Percentiles rank a stretch among this genome's conserved stretches.
These are phyloP conservation scores for Hemistola chrysoprasaria DNA, from an alignment of 2,888 invertebrate species.

Conservation along the genomic window DNA sequence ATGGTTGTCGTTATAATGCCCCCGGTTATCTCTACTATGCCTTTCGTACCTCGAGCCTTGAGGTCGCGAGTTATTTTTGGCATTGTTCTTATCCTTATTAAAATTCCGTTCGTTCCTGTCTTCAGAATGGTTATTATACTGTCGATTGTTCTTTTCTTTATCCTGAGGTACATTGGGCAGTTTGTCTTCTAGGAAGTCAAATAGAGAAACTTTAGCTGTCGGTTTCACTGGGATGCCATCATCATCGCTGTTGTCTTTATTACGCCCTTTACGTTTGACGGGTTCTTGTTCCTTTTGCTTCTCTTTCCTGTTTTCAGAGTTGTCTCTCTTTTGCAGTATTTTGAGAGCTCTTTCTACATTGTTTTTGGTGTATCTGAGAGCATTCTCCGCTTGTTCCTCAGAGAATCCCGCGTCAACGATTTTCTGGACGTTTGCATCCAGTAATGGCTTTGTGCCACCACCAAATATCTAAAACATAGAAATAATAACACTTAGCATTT, in stretches of 20 bases:
- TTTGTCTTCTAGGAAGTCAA: slow-evolving; percentile 92
- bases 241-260: slow-evolving; percentile 74
- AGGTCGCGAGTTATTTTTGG: slow-evolving; percentile 55
- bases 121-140: slow-evolving; percentile 50
- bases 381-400: slow-evolving; percentile 88
- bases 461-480: slow-evolving; percentile 77
- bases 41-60: slow-evolving; percentile 62
- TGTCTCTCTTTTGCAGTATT: slow-evolving; percentile 83
- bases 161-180: slow-evolving; percentile 82
- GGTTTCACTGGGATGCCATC: slow-evolving; percentile 86
- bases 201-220: slow-evolving; percentile 89
- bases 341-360: slow-evolving; percentile 88
- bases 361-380: slow-evolving; percentile 86
- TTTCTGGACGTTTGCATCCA: slow-evolving; percentile 89
- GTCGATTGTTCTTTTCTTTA: slow-evolving; percentile 59
- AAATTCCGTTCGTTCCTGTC: slow-evolving; percentile 60
- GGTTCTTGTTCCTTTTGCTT: slow-evolving; percentile 66
- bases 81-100: slow-evolving; percentile 58
- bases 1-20: slow-evolving; percentile 63
- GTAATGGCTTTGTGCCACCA: slow-evolving; percentile 84
- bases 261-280: slow-evolving; percentile 72
- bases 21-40: slow-evolving; percentile 55
- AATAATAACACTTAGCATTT: not conserved
- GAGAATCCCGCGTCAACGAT: slow-evolving; percentile 91
- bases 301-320: slow-evolving; percentile 72